Conservation (phyloP, 2,797 vertebrate species). For the Valencia hispanica region DNA sequence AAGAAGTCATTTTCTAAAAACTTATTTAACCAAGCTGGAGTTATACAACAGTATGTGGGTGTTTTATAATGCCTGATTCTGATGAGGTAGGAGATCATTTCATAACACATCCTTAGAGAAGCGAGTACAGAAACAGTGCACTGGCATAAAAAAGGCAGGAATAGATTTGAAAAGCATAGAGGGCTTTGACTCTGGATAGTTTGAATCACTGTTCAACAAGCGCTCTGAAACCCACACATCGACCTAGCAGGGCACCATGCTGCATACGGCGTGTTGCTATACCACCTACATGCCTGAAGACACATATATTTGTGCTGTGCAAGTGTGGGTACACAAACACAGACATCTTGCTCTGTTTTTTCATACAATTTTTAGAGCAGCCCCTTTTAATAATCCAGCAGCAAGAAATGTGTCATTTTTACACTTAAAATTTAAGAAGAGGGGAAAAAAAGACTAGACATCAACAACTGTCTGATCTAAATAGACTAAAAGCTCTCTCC, state of each 20-base stretch:
- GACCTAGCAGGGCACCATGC: slow-evolving; percentile 72
- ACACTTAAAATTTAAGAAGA: slow-evolving; percentile 23
- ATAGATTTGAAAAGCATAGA: slow-evolving; percentile 72
- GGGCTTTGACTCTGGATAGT: slow-evolving; percentile 73
- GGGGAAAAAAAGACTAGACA: slow-evolving; percentile 6
- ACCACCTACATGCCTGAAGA: slow-evolving; percentile 75
- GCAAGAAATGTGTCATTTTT: slow-evolving; percentile 14
- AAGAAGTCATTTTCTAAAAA: slow-evolving; percentile 51
- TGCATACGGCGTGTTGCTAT: slow-evolving; percentile 55
- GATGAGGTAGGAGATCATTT: slow-evolving; percentile 79
- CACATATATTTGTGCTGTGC: slow-evolving; percentile 34
- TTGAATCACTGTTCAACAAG: slow-evolving; percentile 77
- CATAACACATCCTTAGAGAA: slow-evolving; percentile 82
- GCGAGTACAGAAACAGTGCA: slow-evolving; percentile 61
- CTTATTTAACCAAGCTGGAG: slow-evolving; percentile 61
- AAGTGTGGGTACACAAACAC: slow-evolving; percentile 25
- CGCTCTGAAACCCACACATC: slow-evolving; percentile 77
- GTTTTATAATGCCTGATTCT: slow-evolving; percentile 71
- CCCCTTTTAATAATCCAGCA: slow-evolving; percentile 25
- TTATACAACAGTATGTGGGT: slow-evolving; percentile 84
- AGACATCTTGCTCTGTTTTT: slow-evolving; percentile 22
- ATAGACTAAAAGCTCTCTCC: neutral
- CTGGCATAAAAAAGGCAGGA: slow-evolving; percentile 60
- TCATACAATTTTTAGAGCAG: slow-evolving; percentile 31
- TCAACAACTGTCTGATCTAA: slow-evolving; percentile 18